A percentile compares a stretch with the other conserved stretches of the same genome.
phyloP scores from a whole-genome alignment of 1,140 invertebrate species.

The Drosophila serrata region DNA sequence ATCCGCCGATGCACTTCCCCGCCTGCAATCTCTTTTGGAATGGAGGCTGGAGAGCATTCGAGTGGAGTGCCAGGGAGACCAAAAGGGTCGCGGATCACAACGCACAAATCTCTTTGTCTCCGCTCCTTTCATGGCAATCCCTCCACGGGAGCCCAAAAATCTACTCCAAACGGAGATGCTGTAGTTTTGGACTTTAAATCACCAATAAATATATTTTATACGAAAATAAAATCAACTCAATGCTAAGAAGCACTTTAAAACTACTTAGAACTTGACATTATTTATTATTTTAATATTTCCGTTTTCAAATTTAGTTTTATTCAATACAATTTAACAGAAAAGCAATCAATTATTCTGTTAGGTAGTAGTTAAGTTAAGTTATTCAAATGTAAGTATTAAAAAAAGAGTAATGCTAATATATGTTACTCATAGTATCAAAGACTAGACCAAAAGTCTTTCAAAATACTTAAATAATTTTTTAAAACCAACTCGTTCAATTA shows the following conservation, averaged over 20 bases:
- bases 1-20: constrained; percentile 27
- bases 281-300: neutral
- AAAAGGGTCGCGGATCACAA: constrained; percentile 36
- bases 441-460: no score
- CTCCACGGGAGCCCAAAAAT: constrained; percentile 22
- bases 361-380: neutral
- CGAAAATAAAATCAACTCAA: neutral
- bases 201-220: neutral
- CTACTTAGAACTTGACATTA: neutral
- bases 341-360: neutral
- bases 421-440: no score
- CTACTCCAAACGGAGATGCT: constrained; percentile 28
- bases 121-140: neutral
- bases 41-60: neutral
- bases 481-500: neutral
- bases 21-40: constrained; percentile 6
- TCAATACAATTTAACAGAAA: neutral
- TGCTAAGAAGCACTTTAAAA: neutral
- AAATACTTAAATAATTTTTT: neutral
- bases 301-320: neutral
- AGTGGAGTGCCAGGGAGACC: constrained; percentile 25
- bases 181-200: neutral
- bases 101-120: constrained; percentile 34
- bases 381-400: no score
- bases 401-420: neutral